Conservation (phyloP, 2,888 invertebrate species). For the Xiphydria camelus region DNA sequence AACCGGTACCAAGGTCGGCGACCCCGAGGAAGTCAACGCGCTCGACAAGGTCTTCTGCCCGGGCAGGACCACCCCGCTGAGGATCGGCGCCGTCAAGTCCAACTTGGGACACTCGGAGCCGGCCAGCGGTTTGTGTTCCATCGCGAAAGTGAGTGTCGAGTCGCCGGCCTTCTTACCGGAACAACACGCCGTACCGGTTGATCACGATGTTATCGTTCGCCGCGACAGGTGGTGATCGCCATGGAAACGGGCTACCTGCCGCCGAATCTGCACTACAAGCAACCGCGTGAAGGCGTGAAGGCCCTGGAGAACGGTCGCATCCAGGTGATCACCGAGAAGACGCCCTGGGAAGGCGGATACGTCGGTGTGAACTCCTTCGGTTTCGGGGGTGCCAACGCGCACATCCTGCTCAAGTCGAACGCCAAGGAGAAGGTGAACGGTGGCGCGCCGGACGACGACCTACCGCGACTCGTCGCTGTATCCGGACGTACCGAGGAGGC, state of each 20-base stretch:
- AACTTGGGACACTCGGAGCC: constrained; percentile 94
- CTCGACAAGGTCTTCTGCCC: constrained; percentile 79
- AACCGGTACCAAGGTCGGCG: constrained; percentile 82
- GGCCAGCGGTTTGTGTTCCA: constrained; percentile 78
- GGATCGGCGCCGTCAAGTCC: constrained; percentile 90
- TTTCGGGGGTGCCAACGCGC: constrained; percentile 89
- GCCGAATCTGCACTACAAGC: constrained; percentile 80
- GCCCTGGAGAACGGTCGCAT: constrained; percentile 67
- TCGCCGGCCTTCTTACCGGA: neutral
- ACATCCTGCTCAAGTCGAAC: constrained; percentile 68
- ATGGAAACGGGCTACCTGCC: constrained; percentile 81
- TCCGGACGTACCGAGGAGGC: constrained; percentile 83
- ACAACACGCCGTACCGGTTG: constrained; percentile 35
- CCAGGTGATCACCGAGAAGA: constrained; percentile 74
- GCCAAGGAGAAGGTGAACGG: constrained; percentile 66
- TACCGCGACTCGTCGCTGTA: constrained; percentile 73
- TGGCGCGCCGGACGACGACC: constrained; percentile 66
- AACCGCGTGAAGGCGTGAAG: constrained; percentile 65
- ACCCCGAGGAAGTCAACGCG: constrained; percentile 87
- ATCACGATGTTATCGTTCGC: too few relatives aligned
- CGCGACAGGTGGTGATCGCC: constrained; percentile 74
- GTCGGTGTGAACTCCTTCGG: constrained; percentile 91
- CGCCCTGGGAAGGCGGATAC: constrained; percentile 69
- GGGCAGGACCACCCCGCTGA: constrained; percentile 73
- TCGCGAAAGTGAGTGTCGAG: constrained; percentile 69